Evolutionary conservation across 2,888 invertebrate genomes (phyloP), one percentile per base, ranked within the genome.

Genomic region (Troides helena): DNA sequence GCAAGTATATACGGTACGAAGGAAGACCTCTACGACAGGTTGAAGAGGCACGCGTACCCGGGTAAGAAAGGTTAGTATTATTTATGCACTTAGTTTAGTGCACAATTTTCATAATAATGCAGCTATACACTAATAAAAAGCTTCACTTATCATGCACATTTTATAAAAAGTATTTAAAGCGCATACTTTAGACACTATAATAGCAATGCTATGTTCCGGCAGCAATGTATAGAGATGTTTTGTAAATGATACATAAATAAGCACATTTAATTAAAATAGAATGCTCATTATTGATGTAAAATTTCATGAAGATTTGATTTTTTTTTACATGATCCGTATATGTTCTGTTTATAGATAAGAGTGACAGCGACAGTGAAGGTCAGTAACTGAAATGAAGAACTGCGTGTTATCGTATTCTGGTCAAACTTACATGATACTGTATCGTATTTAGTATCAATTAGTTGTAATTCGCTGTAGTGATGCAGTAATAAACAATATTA

Each of bases 1-100:
- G 98, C 98, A 72, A 98, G 98, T 88, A 96, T 98, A 85, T 98
- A 98, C 85, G 98, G 98, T 76, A 98, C 98, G 81, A 98, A 98
- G 93, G 98, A 98, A 86, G 98, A 98, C 90, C 94, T 98, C 79
- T 98, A 98, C 86, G 98, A 98, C 92, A 95, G 98, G 94, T 94
- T 98, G 90, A 97, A 98, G 92, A 95, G 98, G 90, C 98, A 98
- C 92, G 98, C 98, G 85, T 98, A 98, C 91, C 96, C 96, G 78
- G 94, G 94, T 87, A 98, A 98, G 94, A 98, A 98, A 97, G 98
- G 98, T 98, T 93, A 92, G 92, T 92, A 90, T 83, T 82, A 74
- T 74, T 78, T 78, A 74, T 78, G 90, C 90, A 90, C 90, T 81
- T 89, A 88, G 86, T 77, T 77, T 88, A 85, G 87, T 84, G 83